Evolutionary conservation across 2,888 invertebrate species (phyloP).

Genomic region (Philhelius pedissequus): DNA sequence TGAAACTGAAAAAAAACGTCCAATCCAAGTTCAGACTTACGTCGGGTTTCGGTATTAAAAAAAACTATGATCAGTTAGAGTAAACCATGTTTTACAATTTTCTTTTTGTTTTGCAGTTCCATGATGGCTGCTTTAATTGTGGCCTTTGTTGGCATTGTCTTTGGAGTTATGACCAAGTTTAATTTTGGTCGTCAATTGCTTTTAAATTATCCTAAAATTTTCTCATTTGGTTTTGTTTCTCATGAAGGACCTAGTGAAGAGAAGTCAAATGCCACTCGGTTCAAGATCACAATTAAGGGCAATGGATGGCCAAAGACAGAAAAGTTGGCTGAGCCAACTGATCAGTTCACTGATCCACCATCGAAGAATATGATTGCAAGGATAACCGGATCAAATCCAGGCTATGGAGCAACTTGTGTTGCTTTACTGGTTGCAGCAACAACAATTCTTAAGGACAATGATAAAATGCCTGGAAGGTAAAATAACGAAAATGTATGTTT

Average conservation of each 20-base stretch:
- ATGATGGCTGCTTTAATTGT: slow-evolving; percentile 80
- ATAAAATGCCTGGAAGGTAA: slow-evolving; percentile 87
- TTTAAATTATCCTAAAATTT: slow-evolving; percentile 84
- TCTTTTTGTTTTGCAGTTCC: slow-evolving; percentile 75
- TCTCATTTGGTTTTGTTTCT: slow-evolving; percentile 85
- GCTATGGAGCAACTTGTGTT: slow-evolving; percentile 90
- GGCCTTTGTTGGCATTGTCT: slow-evolving; percentile 81
- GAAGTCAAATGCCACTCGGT: slow-evolving; percentile 82
- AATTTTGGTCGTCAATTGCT: slow-evolving; percentile 83
- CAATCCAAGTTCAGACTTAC: slow-evolving; percentile 89
- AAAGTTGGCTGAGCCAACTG: slow-evolving; percentile 81
- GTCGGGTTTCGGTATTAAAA: slow-evolving; percentile 80
- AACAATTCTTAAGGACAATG: slow-evolving; percentile 86
- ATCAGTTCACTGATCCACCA: slow-evolving; percentile 80
- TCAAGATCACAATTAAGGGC: slow-evolving; percentile 86
- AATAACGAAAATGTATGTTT: slow-evolving; percentile 70
- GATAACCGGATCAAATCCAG: slow-evolving; percentile 81
- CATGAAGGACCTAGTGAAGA: slow-evolving; percentile 84
- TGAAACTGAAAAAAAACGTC: slow-evolving; percentile 84
- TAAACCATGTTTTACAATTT: not conserved
- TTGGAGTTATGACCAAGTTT: slow-evolving; percentile 83
- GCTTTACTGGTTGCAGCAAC: slow-evolving; percentile 86
- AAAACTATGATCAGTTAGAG: slow-evolving; percentile 25
- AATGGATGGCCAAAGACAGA: slow-evolving; percentile 87
- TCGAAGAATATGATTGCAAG: slow-evolving; percentile 83